Conservation (phyloP, 2,888 invertebrate species). For the Steromphala cineraria region DNA sequence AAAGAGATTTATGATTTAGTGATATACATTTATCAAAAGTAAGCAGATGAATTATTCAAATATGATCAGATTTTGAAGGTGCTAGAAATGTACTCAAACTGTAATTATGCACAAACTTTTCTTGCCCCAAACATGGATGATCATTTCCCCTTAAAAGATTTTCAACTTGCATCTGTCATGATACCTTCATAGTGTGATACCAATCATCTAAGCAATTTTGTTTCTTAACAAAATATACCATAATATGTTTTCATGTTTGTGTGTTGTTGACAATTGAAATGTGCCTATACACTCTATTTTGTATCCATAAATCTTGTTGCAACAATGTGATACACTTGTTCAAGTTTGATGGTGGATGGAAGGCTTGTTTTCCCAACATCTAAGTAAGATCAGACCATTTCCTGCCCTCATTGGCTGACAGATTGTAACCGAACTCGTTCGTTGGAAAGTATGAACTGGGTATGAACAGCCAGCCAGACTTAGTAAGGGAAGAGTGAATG, state of each 20-base stretch:
- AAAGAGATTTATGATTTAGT: too few relatives aligned
- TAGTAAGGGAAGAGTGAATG: too few relatives aligned
- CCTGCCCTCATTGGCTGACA: too few relatives aligned
- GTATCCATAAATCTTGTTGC: not conserved
- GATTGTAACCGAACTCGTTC: too few relatives aligned
- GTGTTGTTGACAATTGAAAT: not conserved
- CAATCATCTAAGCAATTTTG: not conserved
- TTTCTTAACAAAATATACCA: not conserved
- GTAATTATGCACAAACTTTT: slow-evolving; percentile 3
- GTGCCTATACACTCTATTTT: slow-evolving; percentile 10
- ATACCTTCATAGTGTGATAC: not conserved
- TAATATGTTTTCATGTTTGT: slow-evolving; percentile 6
- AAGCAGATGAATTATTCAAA: too few relatives aligned
- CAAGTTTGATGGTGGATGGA: too few relatives aligned
- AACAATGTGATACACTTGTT: not conserved
- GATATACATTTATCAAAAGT: too few relatives aligned
- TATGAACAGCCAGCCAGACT: too few relatives aligned
- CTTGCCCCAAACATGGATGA: not conserved
- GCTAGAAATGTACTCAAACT: not conserved
- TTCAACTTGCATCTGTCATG: not conserved
- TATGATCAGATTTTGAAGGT: not conserved
- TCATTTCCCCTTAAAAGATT: too few relatives aligned
- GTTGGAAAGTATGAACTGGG: too few relatives aligned
- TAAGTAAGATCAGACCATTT: too few relatives aligned
- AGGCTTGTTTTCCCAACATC: too few relatives aligned